Evolutionary conservation across 2,113 vertebrate species (phyloP), one percentile per base, ranked within the genome.

Genomic region (Amphiprion ocellaris): DNA sequence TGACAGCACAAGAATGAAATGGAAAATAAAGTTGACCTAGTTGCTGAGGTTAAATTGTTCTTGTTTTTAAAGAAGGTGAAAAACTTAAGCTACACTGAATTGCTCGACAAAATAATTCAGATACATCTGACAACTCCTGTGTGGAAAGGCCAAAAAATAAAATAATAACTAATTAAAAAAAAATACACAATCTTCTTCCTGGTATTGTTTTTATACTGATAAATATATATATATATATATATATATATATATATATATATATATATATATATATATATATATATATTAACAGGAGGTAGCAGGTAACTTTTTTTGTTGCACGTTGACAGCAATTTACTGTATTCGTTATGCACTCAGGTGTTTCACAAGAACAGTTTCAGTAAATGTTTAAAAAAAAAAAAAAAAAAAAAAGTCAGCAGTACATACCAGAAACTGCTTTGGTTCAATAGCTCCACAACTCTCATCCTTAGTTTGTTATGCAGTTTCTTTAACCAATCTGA

Each of bases 381-480:
- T 59, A 12, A 49, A 56, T 53, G 23, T 41, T 26, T 2, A 26
- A 53, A 4, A 21, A 21, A 21, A 26, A 26, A 53, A 4, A 26
- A 53, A 4, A 33, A 61, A 55, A 37, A 10, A 72, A 19, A 50
- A 0, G 7, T 62, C 28, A 67, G 19, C 0, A 19, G 23, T 89
- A 91, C 90, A 85, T 88, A 94, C 92, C 91, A 93, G 79, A 92
- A 92, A 86, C 80, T 75, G 68, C 75, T 90, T 87, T 87, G 86
- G 82, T 90, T 91, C 58, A 90, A 65, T 72, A 88, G 67, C 26
- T 79, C 69, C 86, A 88, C 73, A 89, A 84, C 64, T 81, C 52
- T 88, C 79, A 77, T 85, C 81, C 58, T 71, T 81, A 53, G 68
- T 67, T 87, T 65, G 73, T 69, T 70, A 74, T 41, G 73, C 55